Base-by-base conservation (phyloP, 2,113 vertebrate genomes). In the Gasterosteus aculeatus region DNA sequence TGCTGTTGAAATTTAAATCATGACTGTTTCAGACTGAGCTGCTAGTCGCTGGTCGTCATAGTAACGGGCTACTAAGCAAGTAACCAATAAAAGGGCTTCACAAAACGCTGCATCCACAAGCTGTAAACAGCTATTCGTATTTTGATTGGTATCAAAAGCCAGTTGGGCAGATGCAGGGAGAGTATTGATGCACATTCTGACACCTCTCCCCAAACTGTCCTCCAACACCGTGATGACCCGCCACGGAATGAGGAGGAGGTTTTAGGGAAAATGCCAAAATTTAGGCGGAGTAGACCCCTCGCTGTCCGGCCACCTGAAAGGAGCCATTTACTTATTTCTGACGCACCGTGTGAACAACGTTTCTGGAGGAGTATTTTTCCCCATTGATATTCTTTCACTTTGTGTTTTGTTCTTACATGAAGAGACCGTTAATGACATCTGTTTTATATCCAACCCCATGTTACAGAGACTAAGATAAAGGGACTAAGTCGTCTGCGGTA, bases 251-350 rank as follows among this genome's bases (percentile, higher is more conserved):
- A 33, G 56, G 0, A 81, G 61, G 63, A 82, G 19, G 41, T 69
- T 85, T 81, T 71, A 38, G 90, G 81, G 89, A 88, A 87, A 72
- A 77, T 85, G 74, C 77, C 66, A 75, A 84, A 84, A 71, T 22
- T 2, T 70, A 64, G 81, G 65, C 42, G 16, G 71, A 1, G 75
- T n/a, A 77, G 75, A 85, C 46, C 49, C n/a, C 70, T 64, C 75
- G 51, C 78, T 80, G 75, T 81, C 79, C 75, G 16, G 46, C 64
- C 66, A 8, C 33, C 75, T 91, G 81, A 92, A 92, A 79, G 87
- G 70, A 83, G 73, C 83, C 88, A 87, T 90, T 92, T 73, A 90
- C 72, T 72, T 59, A 69, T 46, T 46, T 38, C 33, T 63, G 58
- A 70, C 44, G n/a, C 58, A 58, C 74, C 77, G 60, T 72, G 69